Base-by-base conservation (phyloP, 2,113 vertebrate genomes). In the Mustela lutreola region DNA sequence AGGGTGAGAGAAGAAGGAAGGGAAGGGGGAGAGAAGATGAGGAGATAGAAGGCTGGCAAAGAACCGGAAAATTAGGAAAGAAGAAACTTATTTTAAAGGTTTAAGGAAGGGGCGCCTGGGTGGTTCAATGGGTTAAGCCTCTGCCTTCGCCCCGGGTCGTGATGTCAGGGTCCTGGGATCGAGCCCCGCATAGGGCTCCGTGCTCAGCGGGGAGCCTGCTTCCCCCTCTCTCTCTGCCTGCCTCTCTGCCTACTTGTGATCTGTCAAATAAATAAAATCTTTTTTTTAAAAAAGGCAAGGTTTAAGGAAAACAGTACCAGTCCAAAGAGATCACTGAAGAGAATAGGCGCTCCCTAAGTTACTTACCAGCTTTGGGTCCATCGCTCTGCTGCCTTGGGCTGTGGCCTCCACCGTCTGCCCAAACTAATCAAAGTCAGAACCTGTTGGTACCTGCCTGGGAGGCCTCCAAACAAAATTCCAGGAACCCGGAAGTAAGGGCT, bases 351-450 rank as follows among this genome's bases (percentile, higher is more conserved):
- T 87, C 95, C 94, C 36, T 26, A 15, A 21, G 56, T 70, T 82
- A 94, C n/a, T 81, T n/a, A 39, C 8, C 58, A 76, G 53, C 6
- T 89, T 78, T 42, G 73, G 60, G 56, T 45, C 81, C 75, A 63
- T 73, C 87, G 79, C 39, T 78, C 53, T n/a, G 48, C 21, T 50
- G 95, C 85, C 91, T 83, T 81, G 82, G 93, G 79, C 73, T 89
- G 75, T 73, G 65, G 92, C 90, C 73, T 96, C 95, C 18, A 26
- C n/a, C 9, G 5, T 26, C 62, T 24, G 56, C 75, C 83, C 92
- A 92, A 97, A 95, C 75, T 89, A n/a, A 95, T 65, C 93, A 98
- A 96, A 96, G 91, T n/a, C 65, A 98, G 93, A 96, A 86, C 94
- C 95, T 92, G 70, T 85, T 26, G 0, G 22, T 92, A 90, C 81